Evolutionary conservation across 2,797 vertebrate species (phyloP).

Genomic region (Anguilla obscura): DNA sequence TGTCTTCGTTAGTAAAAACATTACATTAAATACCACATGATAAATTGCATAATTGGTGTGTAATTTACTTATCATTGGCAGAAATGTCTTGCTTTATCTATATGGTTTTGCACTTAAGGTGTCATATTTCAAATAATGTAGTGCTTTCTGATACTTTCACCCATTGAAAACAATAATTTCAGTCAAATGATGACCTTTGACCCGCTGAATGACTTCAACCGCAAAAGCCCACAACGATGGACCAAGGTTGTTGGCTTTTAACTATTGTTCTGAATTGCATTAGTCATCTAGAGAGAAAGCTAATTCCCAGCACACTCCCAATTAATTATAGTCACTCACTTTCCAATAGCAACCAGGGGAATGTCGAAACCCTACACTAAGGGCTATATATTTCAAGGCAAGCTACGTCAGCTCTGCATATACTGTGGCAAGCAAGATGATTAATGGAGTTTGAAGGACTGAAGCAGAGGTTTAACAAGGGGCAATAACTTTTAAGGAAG

Average conservation of each 20-base stretch:
- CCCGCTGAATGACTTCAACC: conserved; percentile 49
- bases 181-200: conserved; percentile 48
- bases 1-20: background rate
- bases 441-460: conserved; percentile 58
- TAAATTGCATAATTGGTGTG: background rate
- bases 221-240: conserved; percentile 23
- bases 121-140: conserved; percentile 19
- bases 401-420: conserved; percentile 57
- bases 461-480: conserved; percentile 57
- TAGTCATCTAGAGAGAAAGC: conserved; percentile 32
- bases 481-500: conserved; percentile 55
- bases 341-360: conserved; percentile 33
- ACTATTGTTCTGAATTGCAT: background rate
- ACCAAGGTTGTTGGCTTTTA: conserved; percentile 21
- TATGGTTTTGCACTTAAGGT: conserved; percentile 9
- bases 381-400: conserved; percentile 54
- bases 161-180: conserved; percentile 52
- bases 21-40: background rate
- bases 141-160: conserved; percentile 27
- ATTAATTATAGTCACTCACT: conserved; percentile 55
- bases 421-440: conserved; percentile 53
- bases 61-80: background rate
- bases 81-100: background rate
- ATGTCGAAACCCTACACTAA: conserved; percentile 42
- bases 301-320: conserved; percentile 46